Conservation (phyloP, 2,797 vertebrate species). For the Trematomus bernacchii region DNA sequence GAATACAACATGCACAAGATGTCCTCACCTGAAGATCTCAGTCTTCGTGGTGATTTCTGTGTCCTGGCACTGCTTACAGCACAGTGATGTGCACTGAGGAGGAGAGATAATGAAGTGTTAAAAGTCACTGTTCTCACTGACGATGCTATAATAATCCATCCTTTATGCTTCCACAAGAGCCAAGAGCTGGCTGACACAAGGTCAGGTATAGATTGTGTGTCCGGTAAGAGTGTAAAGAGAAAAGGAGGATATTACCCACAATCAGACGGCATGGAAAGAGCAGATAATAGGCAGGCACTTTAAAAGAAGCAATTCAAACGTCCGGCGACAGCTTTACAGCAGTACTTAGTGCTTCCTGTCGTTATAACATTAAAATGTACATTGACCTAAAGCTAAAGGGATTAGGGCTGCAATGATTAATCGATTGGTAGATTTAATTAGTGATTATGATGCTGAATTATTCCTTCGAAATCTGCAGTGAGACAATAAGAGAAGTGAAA, state of each 20-base stretch:
- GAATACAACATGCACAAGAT: not conserved
- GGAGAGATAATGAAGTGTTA: slow-evolving; percentile 34
- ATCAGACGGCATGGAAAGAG: slow-evolving; percentile 8
- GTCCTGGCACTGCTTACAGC: slow-evolving; percentile 97
- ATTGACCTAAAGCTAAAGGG: no score
- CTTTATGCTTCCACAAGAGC: slow-evolving; percentile 8
- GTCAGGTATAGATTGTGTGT: not conserved
- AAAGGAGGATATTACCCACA: slow-evolving; percentile 30
- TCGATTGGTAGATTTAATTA: no score
- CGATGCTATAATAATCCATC: not conserved
- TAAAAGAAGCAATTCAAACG: slow-evolving; percentile 15
- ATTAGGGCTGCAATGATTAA: no score
- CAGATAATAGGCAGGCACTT: not conserved
- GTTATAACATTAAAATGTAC: no score
- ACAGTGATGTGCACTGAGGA: slow-evolving; percentile 94
- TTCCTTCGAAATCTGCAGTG: no score
- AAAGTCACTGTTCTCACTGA: not conserved
- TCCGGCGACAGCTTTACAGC: not conserved
- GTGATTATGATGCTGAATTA: no score
- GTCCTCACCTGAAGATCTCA: slow-evolving; percentile 97
- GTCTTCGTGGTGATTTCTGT: slow-evolving; percentile 99
- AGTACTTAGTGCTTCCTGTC: not conserved
- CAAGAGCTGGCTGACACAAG: not conserved
- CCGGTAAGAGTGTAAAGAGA: not conserved
- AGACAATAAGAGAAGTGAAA: no score